These are phyloP conservation scores for Phlogophora meticulosa DNA, from an alignment of 2,888 invertebrate species.

Conservation along the genomic window DNA sequence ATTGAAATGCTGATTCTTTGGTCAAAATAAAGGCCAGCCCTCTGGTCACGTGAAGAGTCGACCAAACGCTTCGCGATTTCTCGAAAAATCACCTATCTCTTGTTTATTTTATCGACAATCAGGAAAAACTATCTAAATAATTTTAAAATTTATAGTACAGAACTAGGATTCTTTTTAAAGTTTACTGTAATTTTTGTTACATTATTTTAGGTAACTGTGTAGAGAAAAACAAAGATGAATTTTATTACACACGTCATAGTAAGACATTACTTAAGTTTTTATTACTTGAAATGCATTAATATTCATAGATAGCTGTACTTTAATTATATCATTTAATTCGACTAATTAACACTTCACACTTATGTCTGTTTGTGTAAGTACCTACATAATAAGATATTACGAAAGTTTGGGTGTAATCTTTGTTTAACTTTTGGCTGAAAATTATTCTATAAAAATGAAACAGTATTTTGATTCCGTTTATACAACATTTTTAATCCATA, in stretches of 20 bases:
- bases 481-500: neutral
- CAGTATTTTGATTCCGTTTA: neutral
- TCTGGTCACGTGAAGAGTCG: no score
- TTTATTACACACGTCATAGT: constrained; percentile 8
- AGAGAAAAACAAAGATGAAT: neutral
- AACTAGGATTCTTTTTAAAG: no score
- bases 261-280: constrained; percentile 33
- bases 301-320: constrained; percentile 41
- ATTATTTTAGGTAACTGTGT: neutral
- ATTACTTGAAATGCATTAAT: constrained; percentile 27
- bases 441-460: neutral
- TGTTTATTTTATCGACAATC: neutral
- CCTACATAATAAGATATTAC: neutral
- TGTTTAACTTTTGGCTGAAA: neutral
- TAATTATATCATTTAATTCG: constrained; percentile 43
- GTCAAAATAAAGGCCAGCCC: no score
- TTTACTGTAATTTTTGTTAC: no score
- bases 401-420: neutral
- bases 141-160: no score
- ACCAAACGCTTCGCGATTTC: no score
- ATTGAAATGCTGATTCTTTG: no score
- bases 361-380: neutral
- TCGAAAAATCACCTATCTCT: no score
- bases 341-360: constrained; percentile 35
- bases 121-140: no score